Base-by-base conservation (phyloP, 1,140 invertebrate genomes). In the Listronotus oregonensis region DNA sequence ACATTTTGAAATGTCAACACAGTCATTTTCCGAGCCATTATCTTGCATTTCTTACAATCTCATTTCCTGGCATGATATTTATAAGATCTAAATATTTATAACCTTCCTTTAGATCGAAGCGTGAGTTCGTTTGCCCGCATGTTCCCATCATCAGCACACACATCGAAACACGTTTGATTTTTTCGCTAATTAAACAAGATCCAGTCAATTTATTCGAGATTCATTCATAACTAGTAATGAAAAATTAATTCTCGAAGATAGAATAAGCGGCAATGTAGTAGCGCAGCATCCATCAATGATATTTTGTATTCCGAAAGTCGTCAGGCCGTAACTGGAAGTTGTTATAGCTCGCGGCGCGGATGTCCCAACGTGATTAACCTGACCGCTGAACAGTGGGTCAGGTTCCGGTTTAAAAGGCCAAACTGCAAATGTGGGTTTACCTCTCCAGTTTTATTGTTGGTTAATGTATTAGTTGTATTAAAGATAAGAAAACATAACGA, bases 281-380 rank as follows among this genome's bases (percentile, higher is more conserved):
- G 32, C 31, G 3, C 62, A 57, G 52, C 62, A 51, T 64, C 62
- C 44, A 64, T 64, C 62, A 64, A 64, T 57, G 52, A 57, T 64
- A 64, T 64, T 54, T 64, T 57, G 42, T 64, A 58, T 64, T 58
- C 55, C 18, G 62, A 64, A 58, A 64, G 52, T 64, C 43, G 62
- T 50, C 62, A 52, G 43, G 12, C 62, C 27, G 44, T 64, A 64
- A 64, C 43, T 64, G 62, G 62, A 64, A 56, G 52, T 58, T 46
- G 62, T 64, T 57, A 39, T 63, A 46, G 62, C 62, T 52, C 17
- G 40, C 8, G 54, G 62, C 62, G 17, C 62, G 62, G 62, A 64
- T 64, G 62, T 64, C 52, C 54, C 62, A 64, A 64, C 62, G 52
- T 64, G 55, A 64, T 64, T 64, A 64, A 64, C 62, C 54, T 64